Percentiles rank a stretch among this genome's conserved stretches.
Conservation (phyloP, 2,888 invertebrate species). For the Pedicia rivosa region DNA sequence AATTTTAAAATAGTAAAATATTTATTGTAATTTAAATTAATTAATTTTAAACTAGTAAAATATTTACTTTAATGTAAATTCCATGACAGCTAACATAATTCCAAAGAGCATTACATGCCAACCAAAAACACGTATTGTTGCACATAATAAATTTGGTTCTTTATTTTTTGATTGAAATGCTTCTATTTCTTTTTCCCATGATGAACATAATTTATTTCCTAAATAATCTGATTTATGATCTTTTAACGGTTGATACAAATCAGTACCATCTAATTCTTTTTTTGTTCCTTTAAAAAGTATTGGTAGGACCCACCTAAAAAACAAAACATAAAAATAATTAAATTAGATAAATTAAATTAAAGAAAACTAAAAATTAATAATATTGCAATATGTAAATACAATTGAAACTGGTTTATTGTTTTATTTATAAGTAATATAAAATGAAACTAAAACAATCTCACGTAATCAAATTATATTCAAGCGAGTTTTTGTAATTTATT, state of each 20-base stretch:
- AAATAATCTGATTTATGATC: constrained; percentile 39
- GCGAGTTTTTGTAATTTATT: too few relatives aligned
- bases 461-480: too few relatives aligned
- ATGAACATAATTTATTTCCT: constrained; percentile 39
- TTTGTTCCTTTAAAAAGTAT: constrained; percentile 59
- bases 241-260: constrained; percentile 53
- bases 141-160: constrained; percentile 37
- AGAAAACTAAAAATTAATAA: too few relatives aligned
- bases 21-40: background rate
- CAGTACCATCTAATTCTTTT: constrained; percentile 53
- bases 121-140: constrained; percentile 43
- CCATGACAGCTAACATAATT: constrained; percentile 38
- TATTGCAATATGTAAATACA: too few relatives aligned
- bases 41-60: background rate
- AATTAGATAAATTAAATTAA: too few relatives aligned
- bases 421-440: too few relatives aligned
- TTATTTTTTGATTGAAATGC: constrained; percentile 23
- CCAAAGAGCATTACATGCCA: constrained; percentile 40
- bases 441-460: too few relatives aligned
- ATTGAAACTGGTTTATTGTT: too few relatives aligned
- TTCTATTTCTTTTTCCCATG: constrained; percentile 41
- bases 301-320: constrained; percentile 59
- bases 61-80: constrained; percentile 38
- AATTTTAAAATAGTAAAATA: background rate
- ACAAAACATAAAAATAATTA: too few relatives aligned